Percentiles rank a stretch among this genome's conserved stretches.
These are phyloP conservation scores for Nasonia vitripennis DNA, from an alignment of 1,140 invertebrate genomes.

Conservation along the genomic window DNA sequence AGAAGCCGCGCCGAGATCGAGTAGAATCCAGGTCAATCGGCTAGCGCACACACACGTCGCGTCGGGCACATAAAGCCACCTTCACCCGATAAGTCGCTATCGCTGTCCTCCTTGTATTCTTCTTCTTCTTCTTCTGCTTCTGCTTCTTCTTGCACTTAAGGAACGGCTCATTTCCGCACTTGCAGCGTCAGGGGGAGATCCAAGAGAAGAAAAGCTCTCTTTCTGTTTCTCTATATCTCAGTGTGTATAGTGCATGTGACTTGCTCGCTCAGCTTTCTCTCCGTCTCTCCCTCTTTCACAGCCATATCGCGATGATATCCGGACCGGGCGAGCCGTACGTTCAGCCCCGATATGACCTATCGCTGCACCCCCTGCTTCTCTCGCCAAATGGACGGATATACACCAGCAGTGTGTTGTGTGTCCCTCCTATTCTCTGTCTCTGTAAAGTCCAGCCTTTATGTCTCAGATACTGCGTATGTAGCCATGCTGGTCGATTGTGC, in stretches of 20 bases:
- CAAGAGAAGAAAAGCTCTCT: not conserved
- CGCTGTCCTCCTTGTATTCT: not conserved
- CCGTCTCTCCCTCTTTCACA: not conserved
- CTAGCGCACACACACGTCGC: not conserved
- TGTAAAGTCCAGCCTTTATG: not conserved
- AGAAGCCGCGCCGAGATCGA: not conserved
- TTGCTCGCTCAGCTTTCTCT: not conserved
- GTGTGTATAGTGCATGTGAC: not conserved
- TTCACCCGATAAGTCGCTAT: not conserved
- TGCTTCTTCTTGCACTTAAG: not conserved
- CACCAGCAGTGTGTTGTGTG: not conserved
- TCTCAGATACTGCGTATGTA: not conserved
- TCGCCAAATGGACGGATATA: not conserved
- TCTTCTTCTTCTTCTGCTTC: not conserved
- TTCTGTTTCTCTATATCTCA: not conserved
- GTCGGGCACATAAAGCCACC: not conserved
- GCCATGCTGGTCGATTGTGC: not conserved
- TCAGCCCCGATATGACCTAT: not conserved
- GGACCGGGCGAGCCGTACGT: not conserved
- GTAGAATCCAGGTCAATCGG: conserved; percentile 13
- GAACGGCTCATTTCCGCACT: not conserved
- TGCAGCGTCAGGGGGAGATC: too few species aligned
- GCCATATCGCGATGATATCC: not conserved
- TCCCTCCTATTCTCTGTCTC: not conserved
- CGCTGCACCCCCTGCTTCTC: not conserved